Base-by-base conservation (phyloP, 2,113 vertebrate species). In the Arvicanthis niloticus region DNA sequence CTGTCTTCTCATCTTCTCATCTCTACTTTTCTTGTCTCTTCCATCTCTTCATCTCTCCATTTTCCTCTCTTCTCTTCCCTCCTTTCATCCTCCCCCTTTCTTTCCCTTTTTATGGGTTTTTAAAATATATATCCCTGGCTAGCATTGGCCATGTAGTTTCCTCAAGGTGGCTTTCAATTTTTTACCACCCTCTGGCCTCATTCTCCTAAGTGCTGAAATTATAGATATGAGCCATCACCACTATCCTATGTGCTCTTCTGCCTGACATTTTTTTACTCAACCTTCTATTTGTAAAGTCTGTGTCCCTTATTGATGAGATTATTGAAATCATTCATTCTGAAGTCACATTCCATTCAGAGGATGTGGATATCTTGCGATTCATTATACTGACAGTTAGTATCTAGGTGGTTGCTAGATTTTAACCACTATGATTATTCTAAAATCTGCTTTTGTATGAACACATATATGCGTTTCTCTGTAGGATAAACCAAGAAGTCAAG, bases 261-360 rank as follows among this genome's bases (percentile, higher is more conserved):
- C 42, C 31, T 94, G 53, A 3, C 45, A 42, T n/a, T 89, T 93
- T 92, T 89, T 91, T n/a, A 42, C 62, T 88, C 40, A 70, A 56
- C 5, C 31, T 86, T 90, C n/a, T 70, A 56, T 86, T 95, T 93
- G 42, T 90, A 22, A 91, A 97, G 82, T 91, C 24, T 62, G 4
- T 82, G 75, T 89, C 53, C 21, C 37, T 42, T 67, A 37, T 87
- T 62, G 53, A 75, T 92, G 51, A 81, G n/a, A 56, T 2, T 60
- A 48, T 84, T 95, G 4, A 40, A 58, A 56, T 91, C 6, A 7
- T 93, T 91, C 87, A 89, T 87, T 89, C 53, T 51, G 76, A 4
- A 84, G 48, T 94, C 75, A 34, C 60, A 93, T 81, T 94, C 75
- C 62, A 68, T 96, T 91, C 45, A n/a, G 93, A 78, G 26, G 93